Evolutionary conservation across 2,797 vertebrate species (phyloP).

Genomic region (Syngnathus acus): DNA sequence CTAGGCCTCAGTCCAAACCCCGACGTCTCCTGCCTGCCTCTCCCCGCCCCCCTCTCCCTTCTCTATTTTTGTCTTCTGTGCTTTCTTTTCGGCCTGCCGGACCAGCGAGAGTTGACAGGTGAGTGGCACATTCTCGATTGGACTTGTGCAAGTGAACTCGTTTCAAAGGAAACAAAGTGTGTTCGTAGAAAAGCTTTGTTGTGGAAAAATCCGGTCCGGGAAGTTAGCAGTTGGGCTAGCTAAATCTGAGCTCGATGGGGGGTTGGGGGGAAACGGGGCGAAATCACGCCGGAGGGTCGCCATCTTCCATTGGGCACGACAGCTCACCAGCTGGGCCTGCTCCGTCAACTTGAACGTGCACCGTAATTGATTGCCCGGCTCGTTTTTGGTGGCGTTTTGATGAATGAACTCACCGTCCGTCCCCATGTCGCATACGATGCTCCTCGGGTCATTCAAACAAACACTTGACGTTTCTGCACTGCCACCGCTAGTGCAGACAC

Average conservation of each 20-base stretch:
- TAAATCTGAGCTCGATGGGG: conserved; percentile 28
- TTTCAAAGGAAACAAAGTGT: too few relatives aligned
- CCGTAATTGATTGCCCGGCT: too few relatives aligned
- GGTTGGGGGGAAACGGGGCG: conserved; percentile 39
- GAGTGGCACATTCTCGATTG: conserved; percentile 39
- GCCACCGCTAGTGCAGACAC: background rate
- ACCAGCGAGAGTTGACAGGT: conserved; percentile 64
- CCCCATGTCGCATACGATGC: background rate
- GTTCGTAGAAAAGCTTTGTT: background rate
- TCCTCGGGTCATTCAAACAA: background rate
- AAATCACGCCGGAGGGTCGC: conserved; percentile 64
- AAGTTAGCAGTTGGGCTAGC: conserved; percentile 27
- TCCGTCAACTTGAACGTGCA: background rate
- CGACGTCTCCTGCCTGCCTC: conserved; percentile 27
- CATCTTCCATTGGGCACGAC: conserved; percentile 62
- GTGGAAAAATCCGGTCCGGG: background rate
- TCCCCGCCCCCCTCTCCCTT: background rate
- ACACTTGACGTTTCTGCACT: background rate
- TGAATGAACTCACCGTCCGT: background rate
- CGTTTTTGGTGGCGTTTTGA: background rate
- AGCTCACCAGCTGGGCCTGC: background rate
- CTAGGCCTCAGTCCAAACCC: conserved; percentile 52
- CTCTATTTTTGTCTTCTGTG: background rate
- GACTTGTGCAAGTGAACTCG: background rate
- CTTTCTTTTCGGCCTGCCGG: conserved; percentile 35